Percentiles rank a stretch among this genome's conserved stretches.
These are phyloP conservation scores for Athene cunicularia DNA, from an alignment of 2,113 vertebrate species.

Conservation along the genomic window DNA sequence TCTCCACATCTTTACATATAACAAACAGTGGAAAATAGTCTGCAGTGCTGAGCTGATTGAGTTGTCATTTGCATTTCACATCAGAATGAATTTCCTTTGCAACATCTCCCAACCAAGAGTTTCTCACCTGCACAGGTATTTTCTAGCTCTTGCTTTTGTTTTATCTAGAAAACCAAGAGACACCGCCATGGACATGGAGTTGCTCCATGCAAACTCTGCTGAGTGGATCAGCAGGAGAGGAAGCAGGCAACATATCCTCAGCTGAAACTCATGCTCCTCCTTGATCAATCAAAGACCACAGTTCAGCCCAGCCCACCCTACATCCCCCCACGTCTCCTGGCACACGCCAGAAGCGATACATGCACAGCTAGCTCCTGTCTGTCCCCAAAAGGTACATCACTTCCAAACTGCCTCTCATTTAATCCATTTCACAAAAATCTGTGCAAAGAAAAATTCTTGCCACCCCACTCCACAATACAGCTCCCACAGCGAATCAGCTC, in stretches of 20 bases:
- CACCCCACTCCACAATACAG: too few relatives aligned
- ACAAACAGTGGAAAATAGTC: neutral
- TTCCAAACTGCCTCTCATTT: neutral
- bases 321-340: neutral
- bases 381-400: neutral
- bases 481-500: neutral
- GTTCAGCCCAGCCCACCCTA: neutral
- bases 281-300: neutral
- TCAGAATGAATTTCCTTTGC: neutral
- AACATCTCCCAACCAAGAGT: neutral
- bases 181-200: too few relatives aligned
- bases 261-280: neutral
- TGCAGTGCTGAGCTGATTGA: neutral
- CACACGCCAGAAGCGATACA: neutral
- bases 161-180: neutral
- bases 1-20: neutral
- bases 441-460: fast-evolving
- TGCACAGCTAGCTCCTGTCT: neutral
- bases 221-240: neutral
- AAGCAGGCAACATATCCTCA: neutral
- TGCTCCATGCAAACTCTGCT: neutral
- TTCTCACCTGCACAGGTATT: neutral
- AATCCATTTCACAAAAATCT: neutral
- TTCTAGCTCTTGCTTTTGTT: neutral
- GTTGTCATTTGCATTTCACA: neutral